These are phyloP conservation scores for Andricus curvator DNA, from an alignment of 2,888 invertebrate species.

Conservation along the genomic window DNA sequence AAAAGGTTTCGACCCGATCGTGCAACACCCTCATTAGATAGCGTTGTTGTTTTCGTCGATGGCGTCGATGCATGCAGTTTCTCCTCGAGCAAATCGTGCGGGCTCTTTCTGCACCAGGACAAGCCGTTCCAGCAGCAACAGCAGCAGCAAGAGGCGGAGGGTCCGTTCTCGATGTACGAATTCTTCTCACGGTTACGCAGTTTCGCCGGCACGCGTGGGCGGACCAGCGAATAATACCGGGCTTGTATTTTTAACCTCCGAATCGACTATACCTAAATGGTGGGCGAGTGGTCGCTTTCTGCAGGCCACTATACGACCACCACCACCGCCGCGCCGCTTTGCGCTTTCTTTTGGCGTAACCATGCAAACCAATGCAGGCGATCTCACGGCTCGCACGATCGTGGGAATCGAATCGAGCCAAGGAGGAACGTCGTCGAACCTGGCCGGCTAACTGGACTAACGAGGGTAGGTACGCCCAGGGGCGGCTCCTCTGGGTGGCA, in stretches of 20 bases:
- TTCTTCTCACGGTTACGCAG: slow-evolving; percentile 70
- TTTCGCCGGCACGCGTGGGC: slow-evolving; percentile 67
- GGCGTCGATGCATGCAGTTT: not conserved
- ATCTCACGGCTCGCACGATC: slow-evolving; percentile 50
- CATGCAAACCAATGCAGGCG: slow-evolving; percentile 31
- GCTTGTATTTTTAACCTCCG: slow-evolving; percentile 68
- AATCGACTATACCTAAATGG: slow-evolving; percentile 42
- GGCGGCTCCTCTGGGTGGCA: slow-evolving; percentile 37
- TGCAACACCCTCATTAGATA: slow-evolving; percentile 2
- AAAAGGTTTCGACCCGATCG: not conserved
- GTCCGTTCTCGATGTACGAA: slow-evolving; percentile 26
- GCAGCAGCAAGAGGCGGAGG: not conserved
- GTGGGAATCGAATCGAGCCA: slow-evolving; percentile 55
- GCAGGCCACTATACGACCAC: not conserved
- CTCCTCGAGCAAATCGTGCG: not conserved
- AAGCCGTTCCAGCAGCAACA: not conserved
- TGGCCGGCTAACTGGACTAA: slow-evolving; percentile 33
- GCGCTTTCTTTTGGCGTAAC: slow-evolving; percentile 22
- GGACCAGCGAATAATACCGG: slow-evolving; percentile 68
- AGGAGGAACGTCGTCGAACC: slow-evolving; percentile 27
- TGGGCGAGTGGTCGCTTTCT: slow-evolving; percentile 28
- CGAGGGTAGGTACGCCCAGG: slow-evolving; percentile 36
- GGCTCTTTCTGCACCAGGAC: slow-evolving; percentile 5
- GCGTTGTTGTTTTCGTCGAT: not conserved
- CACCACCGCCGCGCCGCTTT: slow-evolving; percentile 12